Conservation (phyloP, 92 coral and sea anemone genomes). For the Phenganax marumi region DNA sequence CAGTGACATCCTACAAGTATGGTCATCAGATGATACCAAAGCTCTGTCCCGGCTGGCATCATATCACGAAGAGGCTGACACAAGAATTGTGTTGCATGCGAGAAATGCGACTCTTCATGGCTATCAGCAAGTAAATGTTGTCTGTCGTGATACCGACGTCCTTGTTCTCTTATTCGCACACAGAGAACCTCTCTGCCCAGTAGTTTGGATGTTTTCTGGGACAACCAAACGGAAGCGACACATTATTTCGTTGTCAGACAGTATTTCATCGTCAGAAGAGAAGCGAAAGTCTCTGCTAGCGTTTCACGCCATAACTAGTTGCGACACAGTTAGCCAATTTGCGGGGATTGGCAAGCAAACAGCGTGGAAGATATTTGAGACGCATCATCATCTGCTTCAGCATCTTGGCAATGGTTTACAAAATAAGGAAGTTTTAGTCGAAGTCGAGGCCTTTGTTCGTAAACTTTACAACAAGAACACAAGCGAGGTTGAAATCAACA, state of each 20-base stretch:
- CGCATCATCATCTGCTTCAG: slow-evolving; percentile 26
- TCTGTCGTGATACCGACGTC: slow-evolving; percentile 62
- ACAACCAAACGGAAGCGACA: slow-evolving; percentile 51
- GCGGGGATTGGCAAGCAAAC: slow-evolving; percentile 35
- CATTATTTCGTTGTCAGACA: slow-evolving; percentile 49
- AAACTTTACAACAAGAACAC: slow-evolving; percentile 52
- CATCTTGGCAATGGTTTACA: slow-evolving; percentile 43
- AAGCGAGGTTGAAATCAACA: slow-evolving; percentile 34
- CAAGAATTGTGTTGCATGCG: slow-evolving; percentile 59
- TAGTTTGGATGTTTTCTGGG: slow-evolving; percentile 68
- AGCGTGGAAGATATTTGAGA: slow-evolving; percentile 35
- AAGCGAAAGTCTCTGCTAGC: slow-evolving; percentile 54
- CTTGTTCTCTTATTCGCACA: slow-evolving; percentile 69
- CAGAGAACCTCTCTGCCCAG: slow-evolving; percentile 52
- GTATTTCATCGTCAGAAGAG: slow-evolving; percentile 49
- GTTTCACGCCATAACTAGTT: slow-evolving; percentile 43
- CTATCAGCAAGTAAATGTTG: slow-evolving; percentile 57
- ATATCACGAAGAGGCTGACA: slow-evolving; percentile 67
- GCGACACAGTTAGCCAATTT: slow-evolving; percentile 38
- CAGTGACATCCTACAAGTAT: slow-evolving; percentile 49
- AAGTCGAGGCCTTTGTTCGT: slow-evolving; percentile 70
- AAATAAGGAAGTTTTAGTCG: slow-evolving; percentile 38
- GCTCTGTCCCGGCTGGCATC: slow-evolving; percentile 48
- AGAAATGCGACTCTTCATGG: slow-evolving; percentile 63
- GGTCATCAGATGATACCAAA: slow-evolving; percentile 44